These are phyloP conservation scores for Cordilura impudica DNA, from an alignment of 2,888 invertebrate species.

Conservation along the genomic window DNA sequence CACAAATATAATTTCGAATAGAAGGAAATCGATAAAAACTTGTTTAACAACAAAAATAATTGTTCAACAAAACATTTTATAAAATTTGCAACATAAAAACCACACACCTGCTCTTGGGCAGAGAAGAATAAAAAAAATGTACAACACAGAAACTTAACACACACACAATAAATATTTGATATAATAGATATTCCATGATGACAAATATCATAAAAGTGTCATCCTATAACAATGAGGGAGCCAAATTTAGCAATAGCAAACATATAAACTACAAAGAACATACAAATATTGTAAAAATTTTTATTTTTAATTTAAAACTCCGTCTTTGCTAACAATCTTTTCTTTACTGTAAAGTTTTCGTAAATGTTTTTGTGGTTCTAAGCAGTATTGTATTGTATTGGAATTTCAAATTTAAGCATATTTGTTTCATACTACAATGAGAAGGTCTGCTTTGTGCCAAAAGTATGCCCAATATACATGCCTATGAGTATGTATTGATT, in stretches of 20 bases:
- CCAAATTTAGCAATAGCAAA: too few species aligned
- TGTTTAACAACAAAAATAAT: slow-evolving; percentile 27
- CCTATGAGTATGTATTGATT: background rate
- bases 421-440: background rate
- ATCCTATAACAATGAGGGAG: background rate
- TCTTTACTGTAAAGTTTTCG: background rate
- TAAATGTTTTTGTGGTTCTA: slow-evolving; percentile 32
- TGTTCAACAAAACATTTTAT: slow-evolving; percentile 33
- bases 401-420: background rate
- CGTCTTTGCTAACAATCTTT: too few species aligned
- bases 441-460: background rate
- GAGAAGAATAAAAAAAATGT: background rate
- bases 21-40: slow-evolving; percentile 28
- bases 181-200: too few species aligned
- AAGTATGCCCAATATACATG: background rate
- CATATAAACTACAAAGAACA: background rate
- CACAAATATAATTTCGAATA: slow-evolving; percentile 38
- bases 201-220: background rate
- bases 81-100: slow-evolving; percentile 47
- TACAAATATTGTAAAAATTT: too few species aligned
- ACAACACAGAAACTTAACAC: background rate
- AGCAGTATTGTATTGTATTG: background rate
- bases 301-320: background rate
- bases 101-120: slow-evolving; percentile 41
- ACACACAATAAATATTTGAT: slow-evolving; percentile 5